Evolutionary conservation across 2,797 vertebrate genomes (phyloP).

Genomic region (Syngnathus rostellatus): DNA sequence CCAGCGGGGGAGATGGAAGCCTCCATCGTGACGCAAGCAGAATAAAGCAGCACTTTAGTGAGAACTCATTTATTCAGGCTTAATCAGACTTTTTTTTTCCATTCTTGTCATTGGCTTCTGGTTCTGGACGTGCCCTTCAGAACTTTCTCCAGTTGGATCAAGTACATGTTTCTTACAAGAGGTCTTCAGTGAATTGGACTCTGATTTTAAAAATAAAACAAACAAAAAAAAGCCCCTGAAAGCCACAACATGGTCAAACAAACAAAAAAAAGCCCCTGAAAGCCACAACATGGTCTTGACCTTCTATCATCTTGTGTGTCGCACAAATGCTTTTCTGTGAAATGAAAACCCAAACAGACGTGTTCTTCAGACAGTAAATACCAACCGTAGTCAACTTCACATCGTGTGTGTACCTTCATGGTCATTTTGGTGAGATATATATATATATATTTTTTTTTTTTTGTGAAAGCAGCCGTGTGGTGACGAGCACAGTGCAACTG

Average conservation of each 20-base stretch:
- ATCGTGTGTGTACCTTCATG: no score
- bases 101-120: not conserved
- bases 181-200: constrained; percentile 42
- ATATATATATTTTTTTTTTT: not conserved
- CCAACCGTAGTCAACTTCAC: no score
- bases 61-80: constrained; percentile 25
- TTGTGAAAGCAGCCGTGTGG: not conserved
- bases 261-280: not conserved
- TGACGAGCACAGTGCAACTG: no score
- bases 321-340: not conserved
- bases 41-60: constrained; percentile 9
- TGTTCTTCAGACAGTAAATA: no score
- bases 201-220: not conserved
- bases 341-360: no score
- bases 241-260: not conserved
- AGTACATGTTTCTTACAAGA: constrained; percentile 19
- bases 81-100: constrained; percentile 29
- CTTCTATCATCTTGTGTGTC: not conserved
- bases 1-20: constrained; percentile 11
- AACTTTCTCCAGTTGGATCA: not conserved
- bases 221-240: not conserved
- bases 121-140: not conserved
- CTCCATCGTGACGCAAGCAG: constrained; percentile 27
- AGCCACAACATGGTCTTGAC: constrained; percentile 5
- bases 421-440: no score